Percentiles rank a stretch among this genome's conserved stretches.
Evolutionary conservation across 2,888 invertebrate species (phyloP).

Genomic region (Dastarcus helophoroides): DNA sequence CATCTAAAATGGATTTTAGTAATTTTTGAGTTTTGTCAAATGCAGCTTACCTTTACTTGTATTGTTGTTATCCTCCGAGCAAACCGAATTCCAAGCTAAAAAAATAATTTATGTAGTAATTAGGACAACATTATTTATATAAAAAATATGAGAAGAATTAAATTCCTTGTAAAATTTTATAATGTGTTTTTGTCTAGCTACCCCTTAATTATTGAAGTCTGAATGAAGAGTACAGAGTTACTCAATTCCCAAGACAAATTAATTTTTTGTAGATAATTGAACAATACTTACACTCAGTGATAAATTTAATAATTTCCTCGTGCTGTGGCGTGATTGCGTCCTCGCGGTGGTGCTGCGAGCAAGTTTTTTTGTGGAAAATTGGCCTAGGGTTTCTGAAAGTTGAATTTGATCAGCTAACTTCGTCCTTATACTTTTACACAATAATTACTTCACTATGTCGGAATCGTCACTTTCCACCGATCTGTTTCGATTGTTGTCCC

Average conservation of each 20-base stretch:
- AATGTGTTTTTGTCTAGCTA: too few species aligned
- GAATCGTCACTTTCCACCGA: constrained; percentile 55
- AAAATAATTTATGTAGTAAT: constrained; percentile 12
- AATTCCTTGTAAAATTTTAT: too few species aligned
- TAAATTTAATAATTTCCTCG: constrained; percentile 76
- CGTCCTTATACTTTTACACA: constrained; percentile 4
- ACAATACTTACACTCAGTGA: constrained; percentile 64
- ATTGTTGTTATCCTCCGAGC: constrained; percentile 33
- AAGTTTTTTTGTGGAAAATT: constrained; percentile 52
- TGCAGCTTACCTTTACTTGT: too few species aligned
- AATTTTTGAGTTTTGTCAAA: too few species aligned
- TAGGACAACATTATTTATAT: background rate
- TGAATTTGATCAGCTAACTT: constrained; percentile 9
- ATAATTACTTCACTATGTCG: constrained; percentile 54
- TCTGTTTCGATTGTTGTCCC: constrained; percentile 59
- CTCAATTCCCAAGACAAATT: too few species aligned
- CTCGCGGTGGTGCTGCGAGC: constrained; percentile 42
- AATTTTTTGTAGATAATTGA: constrained; percentile 5
- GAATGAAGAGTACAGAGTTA: too few species aligned
- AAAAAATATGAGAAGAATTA: too few species aligned
- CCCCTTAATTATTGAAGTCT: too few species aligned
- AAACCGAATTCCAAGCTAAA: constrained; percentile 53
- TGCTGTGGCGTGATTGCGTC: constrained; percentile 65
- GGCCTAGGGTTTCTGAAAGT: constrained; percentile 65
- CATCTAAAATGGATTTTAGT: too few species aligned